Percentiles rank a stretch among this genome's conserved stretches.
These are phyloP conservation scores for Clarias magur DNA, from an alignment of 2,113 vertebrate species.

Conservation along the genomic window DNA sequence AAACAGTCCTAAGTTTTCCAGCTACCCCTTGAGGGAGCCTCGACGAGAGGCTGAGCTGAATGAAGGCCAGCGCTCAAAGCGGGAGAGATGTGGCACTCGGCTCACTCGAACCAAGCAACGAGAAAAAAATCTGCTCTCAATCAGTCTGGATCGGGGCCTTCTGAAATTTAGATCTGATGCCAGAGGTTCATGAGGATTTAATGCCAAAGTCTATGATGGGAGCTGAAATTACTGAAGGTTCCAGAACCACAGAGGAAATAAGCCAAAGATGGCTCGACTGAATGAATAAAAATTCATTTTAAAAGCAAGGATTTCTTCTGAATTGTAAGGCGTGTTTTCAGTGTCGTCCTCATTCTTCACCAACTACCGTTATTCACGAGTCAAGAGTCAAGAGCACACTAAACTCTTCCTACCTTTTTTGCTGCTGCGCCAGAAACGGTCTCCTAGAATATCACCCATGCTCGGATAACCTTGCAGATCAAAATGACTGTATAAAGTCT, in stretches of 20 bases:
- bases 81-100: constrained; percentile 36
- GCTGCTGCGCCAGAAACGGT: constrained; percentile 76
- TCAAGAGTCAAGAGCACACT: not conserved
- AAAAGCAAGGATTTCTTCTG: not conserved
- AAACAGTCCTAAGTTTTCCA: constrained; percentile 61
- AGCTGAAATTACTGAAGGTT: not conserved
- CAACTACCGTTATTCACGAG: not conserved
- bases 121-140: constrained; percentile 33
- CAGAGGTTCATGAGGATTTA: not conserved
- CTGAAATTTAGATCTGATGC: not conserved
- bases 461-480: constrained; percentile 50
- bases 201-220: not conserved
- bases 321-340: not conserved
- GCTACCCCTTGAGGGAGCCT: constrained; percentile 44
- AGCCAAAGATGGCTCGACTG: not conserved
- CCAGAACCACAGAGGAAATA: not conserved
- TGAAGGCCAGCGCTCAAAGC: constrained; percentile 52
- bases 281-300: not conserved
- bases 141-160: not conserved
- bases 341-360: not conserved
- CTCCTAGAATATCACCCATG: constrained; percentile 70
- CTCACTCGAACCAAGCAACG: constrained; percentile 32
- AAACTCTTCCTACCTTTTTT: constrained; percentile 72
- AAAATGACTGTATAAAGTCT: not conserved
- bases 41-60: constrained; percentile 51